Base-by-base conservation (phyloP, 2,113 vertebrate species). In the Uria aalge region DNA sequence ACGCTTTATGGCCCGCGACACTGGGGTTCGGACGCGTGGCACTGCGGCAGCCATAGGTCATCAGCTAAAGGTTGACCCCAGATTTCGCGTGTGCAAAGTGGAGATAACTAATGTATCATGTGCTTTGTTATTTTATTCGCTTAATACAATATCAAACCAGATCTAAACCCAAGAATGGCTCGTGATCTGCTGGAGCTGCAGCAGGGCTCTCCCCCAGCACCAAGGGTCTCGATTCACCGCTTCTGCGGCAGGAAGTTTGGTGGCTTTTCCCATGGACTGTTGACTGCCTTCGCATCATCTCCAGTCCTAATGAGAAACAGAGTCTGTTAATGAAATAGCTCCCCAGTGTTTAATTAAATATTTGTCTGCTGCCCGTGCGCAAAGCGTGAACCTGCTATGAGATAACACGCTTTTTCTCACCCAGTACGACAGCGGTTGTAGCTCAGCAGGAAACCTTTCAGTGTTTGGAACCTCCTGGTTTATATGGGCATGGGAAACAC, bases 161-260 rank as follows among this genome's bases (percentile, higher is more conserved):
- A 19, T 21, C 32, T 11, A 12, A 38, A 30, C 29, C 18, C 11
- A 34, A 10, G 16, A 24, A 23, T 55, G 36, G 14, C 3, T 27
- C 34, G 26, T 63, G 27, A 34, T 55, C 24, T 63, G 41, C 32
- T 27, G 12, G 15, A 1, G 1, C n/a, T 41, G 15, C n/a, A 5
- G 5, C 0, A 1, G 26, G 60, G 40, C 26, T 86, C 36, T 83
- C 9, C 30, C 47, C 27, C 2, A 2, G 29, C 29, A 32, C 11
- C 0, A 0, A 56, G 59, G 5, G 8, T 30, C 15, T 74, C 2
- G 5, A 27, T 62, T 48, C 64, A n/a, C 14, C 17, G 0, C 45
- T 76, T 66, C 69, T 9, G 24, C 2, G 11, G 52, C 47, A 29
- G 56, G 26, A 36, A 38, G 10, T 60, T 85, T 21, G 45, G 26